Base-by-base conservation (phyloP, 2,113 vertebrate genomes). In the Tylochromis polylepis region DNA sequence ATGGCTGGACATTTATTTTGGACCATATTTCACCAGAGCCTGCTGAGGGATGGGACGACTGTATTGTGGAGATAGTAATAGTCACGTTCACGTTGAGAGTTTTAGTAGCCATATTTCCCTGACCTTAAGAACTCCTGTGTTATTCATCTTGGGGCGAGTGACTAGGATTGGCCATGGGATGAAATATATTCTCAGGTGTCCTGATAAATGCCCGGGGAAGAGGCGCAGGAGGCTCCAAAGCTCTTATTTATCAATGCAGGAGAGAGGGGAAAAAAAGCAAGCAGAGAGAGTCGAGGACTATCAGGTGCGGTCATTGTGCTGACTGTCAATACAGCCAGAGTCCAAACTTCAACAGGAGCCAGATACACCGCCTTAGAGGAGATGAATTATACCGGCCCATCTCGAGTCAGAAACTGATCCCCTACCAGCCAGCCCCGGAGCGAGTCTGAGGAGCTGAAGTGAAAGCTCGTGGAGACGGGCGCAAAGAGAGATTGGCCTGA, bases 81-180 rank as follows among this genome's bases (percentile, higher is more conserved):
- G 95, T 95, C 94, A 94, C 94, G 88, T 95, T 95, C 93, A 90
- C 92, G 92, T 92, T 94, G 93, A 95, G 93, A 94, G 92, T 95
- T 96, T 96, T 96, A 95, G 93, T 92, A 92, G 95, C 96, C 94
- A 94, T 94, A 94, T 95, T 95, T 94, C 94, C 94, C 89, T 95
- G 94, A 96, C 95, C 95, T 93, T 92, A 96, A 93, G 93, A 94
- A 92, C 94, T 94, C 91, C 88, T 14, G 81, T 87, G 92, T 94
- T 95, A 95, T 96, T 96, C 95, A 96, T 96, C 95, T 94, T 93
- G 79, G 18, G 91, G 56, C 79, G 3, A 89, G 84, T 92, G 92
- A 94, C 95, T 94, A 20, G 90, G 91, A 90, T 91, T 93, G 93
- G 94, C 96, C 95, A 91, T 94, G 95, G 94, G 91, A 95, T 94